A percentile compares a stretch with the other conserved stretches of the same genome.
phyloP scores from a whole-genome alignment of 2,797 vertebrate species.

The Staurois parvus region DNA sequence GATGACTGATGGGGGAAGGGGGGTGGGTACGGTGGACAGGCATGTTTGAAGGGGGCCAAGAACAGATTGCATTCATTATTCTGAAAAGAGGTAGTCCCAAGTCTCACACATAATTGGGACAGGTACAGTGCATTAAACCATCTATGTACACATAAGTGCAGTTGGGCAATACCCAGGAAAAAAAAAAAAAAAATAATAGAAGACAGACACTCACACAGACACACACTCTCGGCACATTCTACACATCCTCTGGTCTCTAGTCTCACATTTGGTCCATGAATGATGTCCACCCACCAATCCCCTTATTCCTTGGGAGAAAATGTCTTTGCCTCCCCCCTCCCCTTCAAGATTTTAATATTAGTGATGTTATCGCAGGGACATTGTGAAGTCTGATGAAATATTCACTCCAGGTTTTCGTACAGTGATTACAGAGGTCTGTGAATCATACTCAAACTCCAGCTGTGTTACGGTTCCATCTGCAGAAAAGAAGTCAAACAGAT shows the following conservation, averaged over 20 bases:
- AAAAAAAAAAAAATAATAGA: neutral
- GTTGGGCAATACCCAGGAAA: neutral
- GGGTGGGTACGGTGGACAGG: neutral
- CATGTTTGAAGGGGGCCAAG: neutral
- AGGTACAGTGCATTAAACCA: constrained; percentile 27
- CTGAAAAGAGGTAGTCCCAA: neutral
- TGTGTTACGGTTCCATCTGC: constrained; percentile 77
- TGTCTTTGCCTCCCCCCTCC: neutral
- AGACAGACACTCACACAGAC: constrained; percentile 8
- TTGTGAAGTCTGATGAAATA: constrained; percentile 82
- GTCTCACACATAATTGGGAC: neutral
- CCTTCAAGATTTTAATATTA: constrained; percentile 7
- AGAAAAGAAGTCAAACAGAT: neutral
- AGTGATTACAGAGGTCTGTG: constrained; percentile 83
- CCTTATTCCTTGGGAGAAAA: neutral
- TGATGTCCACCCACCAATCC: constrained; percentile 7
- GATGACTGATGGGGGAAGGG: neutral
- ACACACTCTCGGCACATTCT: neutral
- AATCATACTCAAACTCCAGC: constrained; percentile 85
- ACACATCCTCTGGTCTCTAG: constrained; percentile 7
- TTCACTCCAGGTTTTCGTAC: constrained; percentile 89
- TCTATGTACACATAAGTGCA: constrained; percentile 41
- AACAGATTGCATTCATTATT: neutral
- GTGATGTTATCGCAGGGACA: constrained; percentile 80
- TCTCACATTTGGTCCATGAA: constrained; percentile 55